Evolutionary conservation across 1,140 invertebrate species (phyloP), one percentile per base, ranked within the genome.

Genomic region (Aphidius gifuensis): DNA sequence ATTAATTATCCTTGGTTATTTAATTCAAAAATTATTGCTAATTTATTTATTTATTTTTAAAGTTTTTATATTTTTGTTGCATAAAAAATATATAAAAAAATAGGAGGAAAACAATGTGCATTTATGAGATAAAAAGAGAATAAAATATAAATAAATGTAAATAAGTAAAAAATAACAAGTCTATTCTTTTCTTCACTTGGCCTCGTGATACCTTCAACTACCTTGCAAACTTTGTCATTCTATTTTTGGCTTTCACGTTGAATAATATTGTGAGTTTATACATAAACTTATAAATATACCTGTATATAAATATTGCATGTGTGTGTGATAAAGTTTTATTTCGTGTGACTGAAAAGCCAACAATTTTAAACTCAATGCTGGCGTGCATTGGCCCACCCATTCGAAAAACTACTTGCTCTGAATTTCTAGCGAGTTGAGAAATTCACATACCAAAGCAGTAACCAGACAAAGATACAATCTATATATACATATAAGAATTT

Each of bases 341-440:
- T 49, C 9, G 40, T 39, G 59, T 47, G 53, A 60, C 61, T 62
- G 61, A 62, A 66, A 66, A 66, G 58, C 64, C 60, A 66, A 66
- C 64, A 66, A 66, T 66, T 66, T 66, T 57, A 21, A 54, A 50
- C 50, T 43, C 23, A 40, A 55, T 40, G 43, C 11, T 55, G 53
- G 53, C 23, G 2, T 42, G 53, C 53, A 55, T 49, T 43, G 47
- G 61, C 40, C 44, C 53, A 58, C 40, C 53, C 54, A 39, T 32
- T 42, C 50, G n/a, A 56, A 54, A 62, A 62, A 58, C 60, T 62
- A 62, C 64, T 60, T 59, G 57, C 58, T 54, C 54, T 60, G 57
- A 66, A 66, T 61, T 59, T 51, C 48, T 49, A 44, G 61, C 39
- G 62, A 66, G 64, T 66, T 62, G 62, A 62, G 58, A 66, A 66